Evolutionary conservation across 2,797 vertebrate genomes (phyloP), one percentile per base, ranked within the genome.

Genomic region (Liparis tanakae): DNA sequence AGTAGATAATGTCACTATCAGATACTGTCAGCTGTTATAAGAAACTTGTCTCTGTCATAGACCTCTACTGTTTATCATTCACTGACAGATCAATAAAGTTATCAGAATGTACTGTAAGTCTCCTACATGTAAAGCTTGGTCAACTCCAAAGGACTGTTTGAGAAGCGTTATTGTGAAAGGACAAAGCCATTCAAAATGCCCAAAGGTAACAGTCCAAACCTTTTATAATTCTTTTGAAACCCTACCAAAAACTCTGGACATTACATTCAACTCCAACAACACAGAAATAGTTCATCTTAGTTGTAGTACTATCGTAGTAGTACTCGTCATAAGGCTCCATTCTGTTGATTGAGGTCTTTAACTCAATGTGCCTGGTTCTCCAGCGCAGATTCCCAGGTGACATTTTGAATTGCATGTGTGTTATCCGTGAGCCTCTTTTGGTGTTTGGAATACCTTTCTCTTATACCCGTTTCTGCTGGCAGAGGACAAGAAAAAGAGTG

Each of bases 301-400:
- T 34, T 41, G 7, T 41, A 33, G 43, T 37, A 37, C 36, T 37
- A 17, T 44, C 58, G 14, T 57, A 36, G n/a, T 50, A 50, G 34
- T 57, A 36, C 6, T 44, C 6, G 20, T 48, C 20, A 55, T 33
- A 18, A 17, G 12, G 20, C 10, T n/a, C 37, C 22, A 34, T 44
- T 56, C 36, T 62, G 13, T 36, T 64, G 37, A 20, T 10, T 39
- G n/a, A 36, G 54, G 41, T 61, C 36, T 58, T 55, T 48, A 15
- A 30, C 18, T 36, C 22, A 33, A 13, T 43, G 34, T 34, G 30
- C 10, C 44, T 41, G 72, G 41, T n/a, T 77, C 33, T 17, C 53
- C 7, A 60, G 72, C 13, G 12, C 70, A 43, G n/a, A 57, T 63
- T 55, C 25, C 70, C 66, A 59, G 54, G 59, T 13, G 39, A 63